phyloP scores from a whole-genome alignment of 2,797 vertebrate genomes.

The Scolopax bukidnonensis region DNA sequence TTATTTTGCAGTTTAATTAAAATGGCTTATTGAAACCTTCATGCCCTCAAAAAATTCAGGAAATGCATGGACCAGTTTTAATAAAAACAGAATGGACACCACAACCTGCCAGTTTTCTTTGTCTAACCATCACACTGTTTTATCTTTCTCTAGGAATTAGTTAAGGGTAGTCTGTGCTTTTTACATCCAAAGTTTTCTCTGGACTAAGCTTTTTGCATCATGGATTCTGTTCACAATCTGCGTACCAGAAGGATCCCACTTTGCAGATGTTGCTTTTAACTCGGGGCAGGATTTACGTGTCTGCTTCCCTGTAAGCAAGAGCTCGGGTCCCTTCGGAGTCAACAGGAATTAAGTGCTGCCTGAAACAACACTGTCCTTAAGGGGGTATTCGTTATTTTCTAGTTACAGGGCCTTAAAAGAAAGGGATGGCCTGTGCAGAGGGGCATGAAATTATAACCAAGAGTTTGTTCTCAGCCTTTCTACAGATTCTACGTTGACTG shows the following conservation, averaged over 20 bases:
- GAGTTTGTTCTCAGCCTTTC: not conserved
- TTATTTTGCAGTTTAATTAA: not conserved
- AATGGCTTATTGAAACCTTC: not conserved
- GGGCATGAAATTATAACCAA: not conserved
- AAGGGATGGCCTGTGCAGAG: not conserved
- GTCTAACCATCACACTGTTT: not conserved
- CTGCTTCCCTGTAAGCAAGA: not conserved
- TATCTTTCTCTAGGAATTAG: not conserved
- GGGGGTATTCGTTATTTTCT: accelerated
- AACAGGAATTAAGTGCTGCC: not conserved
- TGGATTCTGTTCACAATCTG: not conserved
- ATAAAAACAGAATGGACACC: not conserved
- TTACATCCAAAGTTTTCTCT: not conserved
- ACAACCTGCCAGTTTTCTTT: not conserved
- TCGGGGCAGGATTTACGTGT: not conserved
- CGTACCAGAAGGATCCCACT: not conserved
- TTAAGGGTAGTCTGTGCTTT: not conserved
- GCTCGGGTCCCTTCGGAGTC: not conserved
- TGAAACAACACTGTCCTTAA: not conserved
- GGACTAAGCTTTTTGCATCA: not conserved
- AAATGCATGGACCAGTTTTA: not conserved
- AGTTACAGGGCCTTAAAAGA: not conserved
- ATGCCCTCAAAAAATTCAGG: not conserved
- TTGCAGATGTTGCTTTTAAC: not conserved
- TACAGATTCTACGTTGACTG: not conserved